Conservation (phyloP, 2,113 vertebrate species). For the Lepus americanus region DNA sequence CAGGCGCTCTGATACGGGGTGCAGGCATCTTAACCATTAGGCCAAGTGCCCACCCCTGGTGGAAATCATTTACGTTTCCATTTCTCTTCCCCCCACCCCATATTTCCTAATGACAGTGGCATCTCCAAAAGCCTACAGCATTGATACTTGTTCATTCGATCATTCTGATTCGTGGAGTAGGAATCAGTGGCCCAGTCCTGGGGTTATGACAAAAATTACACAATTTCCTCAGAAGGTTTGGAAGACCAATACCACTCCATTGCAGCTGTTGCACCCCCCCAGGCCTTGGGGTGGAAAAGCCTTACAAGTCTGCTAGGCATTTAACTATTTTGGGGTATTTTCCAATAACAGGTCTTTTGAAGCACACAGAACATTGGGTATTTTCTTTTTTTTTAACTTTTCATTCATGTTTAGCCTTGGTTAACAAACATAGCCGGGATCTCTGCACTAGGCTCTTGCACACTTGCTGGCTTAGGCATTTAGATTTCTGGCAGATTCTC, state of each 20-base stretch:
- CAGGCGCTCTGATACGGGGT: too few relatives aligned
- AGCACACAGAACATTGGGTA: constrained; percentile 32
- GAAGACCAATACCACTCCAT: not conserved
- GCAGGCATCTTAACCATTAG: too few relatives aligned
- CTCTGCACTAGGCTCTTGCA: not conserved
- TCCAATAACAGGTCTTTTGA: constrained; percentile 67
- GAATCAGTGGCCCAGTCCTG: not conserved
- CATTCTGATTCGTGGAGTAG: constrained; percentile 19
- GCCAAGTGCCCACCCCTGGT: not conserved
- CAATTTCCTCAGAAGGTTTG: not conserved
- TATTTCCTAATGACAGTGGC: constrained; percentile 35
- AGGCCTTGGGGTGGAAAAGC: constrained; percentile 20
- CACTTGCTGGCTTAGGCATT: constrained; percentile 10
- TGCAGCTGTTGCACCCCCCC: not conserved
- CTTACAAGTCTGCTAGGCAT: constrained; percentile 44
- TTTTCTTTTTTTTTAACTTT: constrained; percentile 15
- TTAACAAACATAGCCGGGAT: constrained; percentile 58
- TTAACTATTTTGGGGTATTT: constrained; percentile 66
- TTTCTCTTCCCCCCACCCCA: constrained; percentile 6
- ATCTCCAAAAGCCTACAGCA: constrained; percentile 12
- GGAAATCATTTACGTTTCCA: constrained; percentile 33
- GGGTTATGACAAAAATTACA: constrained; percentile 52
- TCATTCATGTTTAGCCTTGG: constrained; percentile 33
- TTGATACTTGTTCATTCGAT: constrained; percentile 21
- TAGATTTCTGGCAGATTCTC: constrained; percentile 40